Base-by-base conservation (phyloP, 2,113 vertebrate species). In the Hyaena hyaena region DNA sequence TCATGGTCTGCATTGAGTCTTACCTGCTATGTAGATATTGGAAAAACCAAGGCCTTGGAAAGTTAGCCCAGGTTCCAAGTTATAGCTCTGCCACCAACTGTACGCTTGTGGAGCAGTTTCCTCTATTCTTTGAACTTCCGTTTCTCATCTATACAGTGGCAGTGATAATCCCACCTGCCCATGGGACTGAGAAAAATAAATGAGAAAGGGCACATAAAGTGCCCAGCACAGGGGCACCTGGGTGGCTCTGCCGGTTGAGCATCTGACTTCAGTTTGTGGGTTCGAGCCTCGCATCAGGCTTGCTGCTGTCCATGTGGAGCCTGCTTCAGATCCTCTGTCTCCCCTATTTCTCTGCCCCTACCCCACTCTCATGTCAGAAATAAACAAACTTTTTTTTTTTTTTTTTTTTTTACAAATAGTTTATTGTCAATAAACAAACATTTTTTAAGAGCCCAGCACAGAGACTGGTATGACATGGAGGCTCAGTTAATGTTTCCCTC, bases 161-260 rank as follows among this genome's bases (percentile, higher is more conserved):
- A 21, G 23, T 69, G 68, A 39, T 66, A 73, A 68, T 81, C 31
- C 96, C 68, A 83, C 48, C 5, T 68, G 9, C 17, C 92, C 33
- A 2, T 26, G 53, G 53, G 24, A 2, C 61, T 96, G n/a, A 96
- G 81, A 88, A 89, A 45, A 61, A 86, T 80, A 39, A 88, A 21
- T 86, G 43, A 97, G 77, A 73, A 89, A 82, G 71, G 28, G 10
- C 83, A 86, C 33, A 80, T 48, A 55, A 92, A 95, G 65, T 94
- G 43, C 24, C 39, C 11, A 50, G 50, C 48, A 76, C 10, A 71
- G 61, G 92, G n/a, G 14, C 58, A 23, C 58, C 58, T 61, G 58
- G 58, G 58, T 61, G 58, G 58, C 21, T 61, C 21, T 23, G 58
- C 3, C 8, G 7, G 2, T 61, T 61, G 58, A 61, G 21, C 58